Base-by-base conservation (phyloP, 2,113 vertebrate genomes). In the Arenaria interpres region DNA sequence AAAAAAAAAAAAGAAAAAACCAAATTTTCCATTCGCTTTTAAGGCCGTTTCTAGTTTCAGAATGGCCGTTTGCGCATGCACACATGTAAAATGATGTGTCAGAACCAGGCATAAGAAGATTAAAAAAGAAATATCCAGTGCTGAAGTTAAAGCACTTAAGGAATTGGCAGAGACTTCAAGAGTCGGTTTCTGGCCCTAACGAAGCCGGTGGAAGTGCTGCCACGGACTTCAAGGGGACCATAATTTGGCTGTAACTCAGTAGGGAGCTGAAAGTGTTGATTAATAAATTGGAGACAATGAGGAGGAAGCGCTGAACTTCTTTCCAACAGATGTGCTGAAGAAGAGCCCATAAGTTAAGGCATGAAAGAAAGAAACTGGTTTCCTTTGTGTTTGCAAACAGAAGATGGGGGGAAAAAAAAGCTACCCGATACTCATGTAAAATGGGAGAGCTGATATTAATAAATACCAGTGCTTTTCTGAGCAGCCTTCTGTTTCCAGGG, bases 111-210 rank as follows among this genome's bases (percentile, higher is more conserved):
- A 0, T 73, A 85, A 91, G 89, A 75, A 95, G 77, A 95, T 95
- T 82, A 82, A 93, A 89, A 87, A 82, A 93, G 77, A 85, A 85
- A 69, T 93, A 62, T 84, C 90, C 71, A 87, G 18, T 0, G 1
- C 69, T 91, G 80, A 96, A 87, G 76, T 92, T 94, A 95, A 95
- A 93, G 84, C 81, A 96, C 87, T 96, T 96, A 92, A 94, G 67
- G 89, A 95, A 63, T 88, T 97, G 97, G 93, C 95, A 95, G 71
- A 73, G 78, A 94, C 95, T 96, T 97, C 96, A 95, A 96, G 95
- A 92, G 92, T 28, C 0, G 1, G 80, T 85, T 92, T 93, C 90
- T 96, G 93, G 81, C 89, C 91, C 74, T 94, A 94, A 95, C 92
- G 94, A 95, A 97, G 67, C 54, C 17, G 4, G 91, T 93, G 91